Conservation (phyloP, 2,113 vertebrate genomes). For the Chunga burmeisteri region DNA sequence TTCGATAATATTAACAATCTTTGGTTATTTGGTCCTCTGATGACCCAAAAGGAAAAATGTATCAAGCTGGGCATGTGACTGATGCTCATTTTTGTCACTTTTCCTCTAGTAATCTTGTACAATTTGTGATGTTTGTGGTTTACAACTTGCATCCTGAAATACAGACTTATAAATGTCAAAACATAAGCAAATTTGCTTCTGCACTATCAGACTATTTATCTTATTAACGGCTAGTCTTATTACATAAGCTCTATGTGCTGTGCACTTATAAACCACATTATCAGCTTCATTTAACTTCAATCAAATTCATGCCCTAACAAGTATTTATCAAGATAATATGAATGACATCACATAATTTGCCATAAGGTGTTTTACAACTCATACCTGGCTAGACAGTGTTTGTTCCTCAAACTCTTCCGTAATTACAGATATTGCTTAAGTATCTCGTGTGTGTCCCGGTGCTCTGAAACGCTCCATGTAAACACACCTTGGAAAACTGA, state of each 20-base stretch:
- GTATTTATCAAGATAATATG: conserved; percentile 41
- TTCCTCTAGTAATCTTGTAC: not conserved
- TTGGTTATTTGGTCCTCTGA: not conserved
- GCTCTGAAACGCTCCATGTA: not conserved
- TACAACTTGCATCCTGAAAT: not conserved
- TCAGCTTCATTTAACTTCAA: conserved; percentile 34
- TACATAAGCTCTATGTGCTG: not conserved
- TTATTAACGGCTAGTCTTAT: not conserved
- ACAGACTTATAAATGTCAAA: not conserved
- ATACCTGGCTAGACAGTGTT: conserved; percentile 66
- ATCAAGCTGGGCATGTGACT: not conserved
- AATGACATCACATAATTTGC: conserved; percentile 52
- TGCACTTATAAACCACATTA: conserved; percentile 1
- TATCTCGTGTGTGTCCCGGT: not conserved
- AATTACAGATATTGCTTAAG: conserved; percentile 52
- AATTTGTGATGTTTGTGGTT: not conserved
- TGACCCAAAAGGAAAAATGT: not conserved
- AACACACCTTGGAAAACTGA: conserved; percentile 48
- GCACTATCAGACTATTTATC: not conserved
- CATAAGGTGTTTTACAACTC: conserved; percentile 47
- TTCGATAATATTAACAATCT: not conserved
- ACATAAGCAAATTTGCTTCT: not conserved
- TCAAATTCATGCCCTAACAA: conserved; percentile 45
- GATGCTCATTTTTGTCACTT: not conserved
- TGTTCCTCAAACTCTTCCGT: conserved; percentile 26